Evolutionary conservation across 2,797 vertebrate species (phyloP).

Genomic region (Eulemur rubriventer): DNA sequence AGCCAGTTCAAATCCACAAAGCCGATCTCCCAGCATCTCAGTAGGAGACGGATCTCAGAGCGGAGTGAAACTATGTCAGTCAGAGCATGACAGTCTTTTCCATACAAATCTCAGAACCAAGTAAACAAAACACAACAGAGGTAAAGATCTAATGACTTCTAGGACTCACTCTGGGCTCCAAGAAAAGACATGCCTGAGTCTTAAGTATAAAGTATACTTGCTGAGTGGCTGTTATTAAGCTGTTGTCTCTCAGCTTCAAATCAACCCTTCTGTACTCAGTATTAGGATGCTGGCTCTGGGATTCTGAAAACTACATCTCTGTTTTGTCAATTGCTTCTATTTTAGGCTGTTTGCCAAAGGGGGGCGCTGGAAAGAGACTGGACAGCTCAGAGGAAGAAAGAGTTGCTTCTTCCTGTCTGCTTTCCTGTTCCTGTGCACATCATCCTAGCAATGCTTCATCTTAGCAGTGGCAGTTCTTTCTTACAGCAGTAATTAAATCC

Average conservation of each 20-base stretch:
- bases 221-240: not conserved
- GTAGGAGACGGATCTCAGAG: not conserved
- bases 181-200: not conserved
- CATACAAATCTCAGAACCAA: not conserved
- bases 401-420: not conserved
- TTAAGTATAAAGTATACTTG: not conserved
- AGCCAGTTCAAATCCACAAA: not conserved
- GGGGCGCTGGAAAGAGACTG: not conserved
- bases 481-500: not conserved
- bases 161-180: not conserved
- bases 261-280: not conserved
- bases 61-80: not conserved
- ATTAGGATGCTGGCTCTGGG: not conserved
- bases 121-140: not conserved
- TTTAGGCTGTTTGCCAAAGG: not conserved
- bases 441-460: not conserved
- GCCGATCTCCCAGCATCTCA: not conserved
- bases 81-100: not conserved
- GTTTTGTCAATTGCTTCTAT: not conserved
- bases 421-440: not conserved
- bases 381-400: not conserved
- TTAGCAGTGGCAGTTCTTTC: not conserved
- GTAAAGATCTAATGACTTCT: not conserved
- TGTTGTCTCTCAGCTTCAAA: not conserved
- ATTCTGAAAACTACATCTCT: not conserved